Evolutionary conservation across 2,888 invertebrate genomes (phyloP).

Genomic region (Clanis bilineata): DNA sequence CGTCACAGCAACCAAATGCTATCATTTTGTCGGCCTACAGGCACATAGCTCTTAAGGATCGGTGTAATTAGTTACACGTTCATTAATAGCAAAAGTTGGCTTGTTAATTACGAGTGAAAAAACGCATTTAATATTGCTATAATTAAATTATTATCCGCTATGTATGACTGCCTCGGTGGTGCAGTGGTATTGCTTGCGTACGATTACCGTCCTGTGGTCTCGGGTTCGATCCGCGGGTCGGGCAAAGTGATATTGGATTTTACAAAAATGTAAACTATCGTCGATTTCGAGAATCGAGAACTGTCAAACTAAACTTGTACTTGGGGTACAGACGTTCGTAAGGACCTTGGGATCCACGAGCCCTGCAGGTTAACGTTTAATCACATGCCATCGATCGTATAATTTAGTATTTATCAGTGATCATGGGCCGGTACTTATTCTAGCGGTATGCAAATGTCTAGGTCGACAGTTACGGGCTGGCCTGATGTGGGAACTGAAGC

Average conservation of each 20-base stretch:
- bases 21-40: slow-evolving; percentile 14
- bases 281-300: too few species aligned
- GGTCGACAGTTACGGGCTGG: slow-evolving; percentile 32
- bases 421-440: slow-evolving; percentile 54
- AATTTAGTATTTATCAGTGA: slow-evolving; percentile 57
- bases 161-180: too few species aligned
- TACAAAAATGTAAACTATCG: too few species aligned
- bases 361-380: slow-evolving; percentile 40
- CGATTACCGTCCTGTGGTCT: too few species aligned
- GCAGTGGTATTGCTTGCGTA: not conserved
- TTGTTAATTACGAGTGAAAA: not conserved
- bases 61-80: slow-evolving; percentile 33
- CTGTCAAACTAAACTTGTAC: too few species aligned
- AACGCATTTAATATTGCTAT: not conserved
- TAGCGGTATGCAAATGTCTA: slow-evolving; percentile 62
- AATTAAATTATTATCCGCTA: not conserved
- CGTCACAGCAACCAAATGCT: slow-evolving; percentile 9
- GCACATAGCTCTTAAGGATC: slow-evolving; percentile 31
- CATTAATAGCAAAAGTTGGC: slow-evolving; percentile 25
- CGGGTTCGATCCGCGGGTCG: too few species aligned
- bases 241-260: too few species aligned
- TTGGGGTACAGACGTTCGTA: not conserved
- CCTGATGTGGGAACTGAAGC: slow-evolving; percentile 18
- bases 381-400: slow-evolving; percentile 38
- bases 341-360: slow-evolving; percentile 37